Evolutionary conservation across 1,140 invertebrate genomes (phyloP).

Genomic region (Parasteatoda tepidariorum): DNA sequence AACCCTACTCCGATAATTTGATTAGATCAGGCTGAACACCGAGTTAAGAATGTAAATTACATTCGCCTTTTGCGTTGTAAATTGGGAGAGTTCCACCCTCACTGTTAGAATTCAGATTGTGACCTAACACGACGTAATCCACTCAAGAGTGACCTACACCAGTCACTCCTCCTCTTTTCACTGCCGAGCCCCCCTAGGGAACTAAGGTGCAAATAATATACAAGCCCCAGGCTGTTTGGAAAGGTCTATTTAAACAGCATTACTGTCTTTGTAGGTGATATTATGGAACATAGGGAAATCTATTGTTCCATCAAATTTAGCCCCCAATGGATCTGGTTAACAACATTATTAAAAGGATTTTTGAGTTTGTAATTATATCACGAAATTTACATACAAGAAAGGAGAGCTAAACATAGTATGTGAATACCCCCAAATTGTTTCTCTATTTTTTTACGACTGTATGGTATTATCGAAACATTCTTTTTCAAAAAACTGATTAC

Average conservation of each 20-base stretch:
- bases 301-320: not conserved
- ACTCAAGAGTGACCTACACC: conserved; percentile 45
- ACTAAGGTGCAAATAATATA: conserved; percentile 52
- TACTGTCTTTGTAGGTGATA: conserved; percentile 38
- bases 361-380: not conserved
- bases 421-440: no score
- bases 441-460: no score
- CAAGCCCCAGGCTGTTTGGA: conserved; percentile 44
- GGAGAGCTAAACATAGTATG: no score
- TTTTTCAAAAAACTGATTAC: no score
- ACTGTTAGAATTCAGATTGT: not conserved
- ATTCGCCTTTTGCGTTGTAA: not conserved
- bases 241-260: conserved; percentile 57
- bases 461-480: no score
- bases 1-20: conserved; percentile 38
- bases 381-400: no score
- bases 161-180: conserved; percentile 47
- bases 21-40: conserved; percentile 43
- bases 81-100: not conserved
- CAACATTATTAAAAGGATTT: not conserved
- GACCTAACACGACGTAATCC: conserved; percentile 57
- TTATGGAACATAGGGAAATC: conserved; percentile 20
- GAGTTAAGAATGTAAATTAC: conserved; percentile 50
- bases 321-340: not conserved
- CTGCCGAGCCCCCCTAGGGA: not conserved